phyloP scores from a whole-genome alignment of 2,797 vertebrate genomes.

The Gallinago stenura region DNA sequence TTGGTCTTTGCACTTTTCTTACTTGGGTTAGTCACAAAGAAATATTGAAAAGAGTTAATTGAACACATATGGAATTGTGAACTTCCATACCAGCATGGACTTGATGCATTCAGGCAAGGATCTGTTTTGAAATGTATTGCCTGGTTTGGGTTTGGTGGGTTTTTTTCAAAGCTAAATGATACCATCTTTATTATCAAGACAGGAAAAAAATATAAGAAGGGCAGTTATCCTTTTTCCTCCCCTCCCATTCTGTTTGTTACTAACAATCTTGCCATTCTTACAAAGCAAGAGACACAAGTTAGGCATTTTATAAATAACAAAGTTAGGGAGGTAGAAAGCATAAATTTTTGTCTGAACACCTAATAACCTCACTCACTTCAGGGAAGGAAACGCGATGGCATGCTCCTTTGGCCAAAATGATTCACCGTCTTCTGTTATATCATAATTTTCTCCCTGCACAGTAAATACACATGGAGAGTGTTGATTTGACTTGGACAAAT shows the following conservation, averaged over 20 bases:
- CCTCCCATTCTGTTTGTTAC: not conserved
- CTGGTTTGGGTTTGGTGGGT: not conserved
- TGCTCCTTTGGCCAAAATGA: conserved; percentile 61
- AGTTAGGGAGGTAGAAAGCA: conserved; percentile 33
- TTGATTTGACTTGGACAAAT: conserved; percentile 76
- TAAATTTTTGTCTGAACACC: conserved; percentile 54
- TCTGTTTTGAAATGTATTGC: not conserved
- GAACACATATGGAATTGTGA: not conserved
- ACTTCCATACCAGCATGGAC: not conserved
- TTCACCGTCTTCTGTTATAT: conserved; percentile 65
- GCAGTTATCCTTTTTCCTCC: not conserved
- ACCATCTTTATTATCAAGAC: not conserved
- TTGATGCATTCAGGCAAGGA: not conserved
- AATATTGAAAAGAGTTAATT: conserved; percentile 60
- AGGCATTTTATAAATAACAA: conserved; percentile 37
- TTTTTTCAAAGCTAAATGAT: not conserved
- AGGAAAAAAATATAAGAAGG: conserved; percentile 3
- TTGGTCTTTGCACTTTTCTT: conserved; percentile 41
- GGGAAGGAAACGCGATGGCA: conserved; percentile 50
- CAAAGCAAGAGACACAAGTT: conserved; percentile 27
- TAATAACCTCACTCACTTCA: conserved; percentile 51
- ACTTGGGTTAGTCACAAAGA: conserved; percentile 45
- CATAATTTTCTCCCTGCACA: conserved; percentile 55
- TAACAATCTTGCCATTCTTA: conserved; percentile 11
- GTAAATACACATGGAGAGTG: conserved; percentile 68